A percentile compares a stretch with the other conserved stretches of the same genome.
Evolutionary conservation across 2,888 invertebrate genomes (phyloP).

Genomic region (Phaonia tiefii): DNA sequence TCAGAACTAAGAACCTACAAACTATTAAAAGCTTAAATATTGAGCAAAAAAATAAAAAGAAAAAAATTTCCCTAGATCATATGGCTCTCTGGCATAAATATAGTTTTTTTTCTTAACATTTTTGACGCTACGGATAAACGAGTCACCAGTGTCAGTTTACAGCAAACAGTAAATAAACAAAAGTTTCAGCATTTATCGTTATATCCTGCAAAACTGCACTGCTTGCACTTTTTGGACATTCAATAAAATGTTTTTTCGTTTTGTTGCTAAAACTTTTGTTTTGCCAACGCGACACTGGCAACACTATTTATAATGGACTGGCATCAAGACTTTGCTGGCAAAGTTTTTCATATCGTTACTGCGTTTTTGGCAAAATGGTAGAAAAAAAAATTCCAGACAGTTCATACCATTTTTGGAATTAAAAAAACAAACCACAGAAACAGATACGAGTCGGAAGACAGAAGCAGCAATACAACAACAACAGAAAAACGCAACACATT

Average conservation of each 20-base stretch:
- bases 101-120: not conserved
- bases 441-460: not conserved
- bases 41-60: not conserved
- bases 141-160: slow-evolving; percentile 3
- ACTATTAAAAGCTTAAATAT: not conserved
- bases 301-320: not conserved
- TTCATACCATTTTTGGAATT: slow-evolving; percentile 19
- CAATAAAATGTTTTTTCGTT: not conserved
- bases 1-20: too few species aligned
- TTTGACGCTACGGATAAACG: not conserved
- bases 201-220: slow-evolving; percentile 30
- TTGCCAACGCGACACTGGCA: slow-evolving; percentile 14
- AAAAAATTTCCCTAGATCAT: not conserved
- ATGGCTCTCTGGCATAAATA: not conserved
- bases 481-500: slow-evolving; percentile 38
- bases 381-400: not conserved
- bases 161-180: not conserved
- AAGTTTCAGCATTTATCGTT: not conserved
- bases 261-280: not conserved
- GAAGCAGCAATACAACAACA: not conserved
- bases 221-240: slow-evolving; percentile 17
- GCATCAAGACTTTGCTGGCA: slow-evolving; percentile 10
- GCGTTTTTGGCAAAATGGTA: not conserved
- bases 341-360: slow-evolving; percentile 2
- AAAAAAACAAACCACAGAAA: not conserved